Base-by-base conservation (phyloP, 2,113 vertebrate species). In the Spheniscus mendiculus region DNA sequence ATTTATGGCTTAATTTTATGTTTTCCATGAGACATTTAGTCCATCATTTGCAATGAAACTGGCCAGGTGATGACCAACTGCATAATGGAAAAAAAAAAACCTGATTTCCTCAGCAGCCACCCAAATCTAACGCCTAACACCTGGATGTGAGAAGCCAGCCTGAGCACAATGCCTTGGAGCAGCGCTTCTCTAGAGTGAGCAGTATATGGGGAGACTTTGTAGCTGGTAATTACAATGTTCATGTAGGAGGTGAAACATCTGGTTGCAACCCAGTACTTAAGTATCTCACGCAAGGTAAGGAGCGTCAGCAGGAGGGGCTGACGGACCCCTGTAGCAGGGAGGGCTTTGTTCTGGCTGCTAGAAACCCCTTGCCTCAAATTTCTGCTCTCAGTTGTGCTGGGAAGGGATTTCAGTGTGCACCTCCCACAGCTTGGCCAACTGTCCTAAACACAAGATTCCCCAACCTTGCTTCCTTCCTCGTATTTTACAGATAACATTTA, bases 91-190 rank as follows among this genome's bases (percentile, higher is more conserved):
- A 47, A 34, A 47, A 52, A 34, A 45, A 44, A 52, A 40, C 14
- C 42, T 42, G 0, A 26, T 85, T 83, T 80, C 42, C 42, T 69
- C 22, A 59, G 50, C 38, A 36, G 32, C n/a, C 30, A 15, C 29
- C 34, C 27, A 53, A 0, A 70, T 83, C 17, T 84, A 23, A 22
- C 1, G 1, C 0, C 0, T 59, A 52, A 23, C 7, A 1, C 9
- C 6, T 58, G 40, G 34, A 34, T 0, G 1, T 32, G 45, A 78
- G 63, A 83, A 93, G 50, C 27, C 40, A 32, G 40, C 4, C 32
- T 69, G 84, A 86, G 11, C 29, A 20, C 36, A 49, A 2, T 1
- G 5, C 70, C 40, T 52, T 40, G 47, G 49, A 74, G 50, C 30
- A 42, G 40, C 5, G 0, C 25, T 95, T 6, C 67, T 74, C 30